Evolutionary conservation across 1,140 invertebrate genomes (phyloP).

Genomic region (Drosophila paulistorum): DNA sequence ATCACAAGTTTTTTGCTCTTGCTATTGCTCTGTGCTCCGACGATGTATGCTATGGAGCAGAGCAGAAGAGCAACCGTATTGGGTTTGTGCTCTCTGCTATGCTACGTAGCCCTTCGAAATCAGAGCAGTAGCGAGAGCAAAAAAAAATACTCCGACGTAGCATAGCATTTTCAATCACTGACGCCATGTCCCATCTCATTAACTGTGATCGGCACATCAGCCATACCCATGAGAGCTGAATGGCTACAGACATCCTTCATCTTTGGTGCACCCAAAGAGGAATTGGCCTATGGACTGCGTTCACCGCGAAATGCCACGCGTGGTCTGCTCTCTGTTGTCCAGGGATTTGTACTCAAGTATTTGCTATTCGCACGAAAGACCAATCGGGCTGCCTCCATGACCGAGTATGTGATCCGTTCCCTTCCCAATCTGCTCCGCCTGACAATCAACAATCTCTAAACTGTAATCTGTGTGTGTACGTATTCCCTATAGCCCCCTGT

Average conservation of each 20-base stretch:
- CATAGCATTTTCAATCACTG: no score
- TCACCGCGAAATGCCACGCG: constrained; percentile 85
- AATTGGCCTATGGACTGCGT: constrained; percentile 85
- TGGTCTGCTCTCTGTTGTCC: constrained; percentile 86
- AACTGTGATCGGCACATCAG: constrained; percentile 82
- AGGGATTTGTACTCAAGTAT: constrained; percentile 87
- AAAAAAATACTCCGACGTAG: no score
- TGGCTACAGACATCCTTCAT: constrained; percentile 86
- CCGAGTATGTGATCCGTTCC: constrained; percentile 53
- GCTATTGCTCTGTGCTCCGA: no score
- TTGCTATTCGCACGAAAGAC: constrained; percentile 85
- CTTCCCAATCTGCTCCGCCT: no score
- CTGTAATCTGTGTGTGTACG: not conserved
- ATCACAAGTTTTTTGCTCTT: no score
- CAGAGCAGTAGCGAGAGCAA: no score
- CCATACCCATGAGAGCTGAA: constrained; percentile 85
- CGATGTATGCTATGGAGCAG: no score
- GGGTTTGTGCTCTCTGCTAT: no score
- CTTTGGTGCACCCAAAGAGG: constrained; percentile 84
- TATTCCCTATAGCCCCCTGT: constrained; percentile 85
- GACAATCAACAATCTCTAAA: not conserved
- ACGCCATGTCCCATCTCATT: not conserved
- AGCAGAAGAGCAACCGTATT: no score
- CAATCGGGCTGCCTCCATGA: constrained; percentile 43
- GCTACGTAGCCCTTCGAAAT: no score